These are phyloP conservation scores for Kryphioiulus occultus DNA, from an alignment of 2,888 invertebrate species.

Conservation along the genomic window DNA sequence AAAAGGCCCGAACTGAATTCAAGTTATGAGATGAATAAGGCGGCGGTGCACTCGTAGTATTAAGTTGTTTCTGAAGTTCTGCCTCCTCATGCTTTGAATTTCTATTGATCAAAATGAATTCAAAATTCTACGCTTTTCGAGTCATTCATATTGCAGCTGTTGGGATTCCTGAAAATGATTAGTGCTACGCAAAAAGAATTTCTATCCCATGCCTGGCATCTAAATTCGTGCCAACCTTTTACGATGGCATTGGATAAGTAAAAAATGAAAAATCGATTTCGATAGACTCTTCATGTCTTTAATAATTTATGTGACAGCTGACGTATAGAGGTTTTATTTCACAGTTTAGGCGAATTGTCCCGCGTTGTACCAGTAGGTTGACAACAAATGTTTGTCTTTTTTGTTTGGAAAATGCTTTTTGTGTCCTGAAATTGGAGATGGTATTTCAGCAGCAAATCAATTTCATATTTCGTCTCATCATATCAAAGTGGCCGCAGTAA, in stretches of 20 bases:
- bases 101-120: neutral
- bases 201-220: neutral
- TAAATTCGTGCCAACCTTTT: neutral
- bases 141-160: neutral
- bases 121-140: neutral
- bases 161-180: conserved; percentile 9
- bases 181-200: conserved; percentile 3
- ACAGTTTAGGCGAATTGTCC: neutral
- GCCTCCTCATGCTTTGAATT: neutral
- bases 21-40: neutral
- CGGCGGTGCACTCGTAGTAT: neutral
- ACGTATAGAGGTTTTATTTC: neutral
- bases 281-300: conserved; percentile 38
- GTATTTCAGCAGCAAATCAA: neutral
- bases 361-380: neutral
- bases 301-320: conserved; percentile 35
- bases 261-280: conserved; percentile 24
- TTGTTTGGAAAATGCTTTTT: neutral
- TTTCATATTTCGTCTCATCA: neutral
- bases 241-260: neutral
- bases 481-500: no score
- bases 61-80: neutral
- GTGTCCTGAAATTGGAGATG: neutral
- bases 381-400: neutral
- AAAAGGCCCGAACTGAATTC: neutral